Evolutionary conservation across 37 sponge, comb jelly and placozoan species (phyloP).

Genomic region (Spongia lamella): DNA sequence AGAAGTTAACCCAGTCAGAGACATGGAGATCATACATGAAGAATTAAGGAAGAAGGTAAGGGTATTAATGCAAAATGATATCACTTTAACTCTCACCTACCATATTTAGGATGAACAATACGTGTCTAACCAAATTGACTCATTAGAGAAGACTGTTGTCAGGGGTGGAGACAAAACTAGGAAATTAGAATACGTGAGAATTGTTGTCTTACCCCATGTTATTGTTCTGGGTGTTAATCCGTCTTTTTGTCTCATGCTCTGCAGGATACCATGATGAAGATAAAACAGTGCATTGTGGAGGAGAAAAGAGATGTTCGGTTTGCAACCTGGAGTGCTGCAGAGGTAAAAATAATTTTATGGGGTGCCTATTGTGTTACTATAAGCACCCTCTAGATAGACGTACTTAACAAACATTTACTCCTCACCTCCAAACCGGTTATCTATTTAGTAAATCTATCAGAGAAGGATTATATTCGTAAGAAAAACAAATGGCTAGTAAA

Average conservation of each 20-base stretch:
- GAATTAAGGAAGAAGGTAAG: constrained; percentile 81
- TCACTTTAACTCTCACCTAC: neutral
- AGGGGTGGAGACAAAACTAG: constrained; percentile 85
- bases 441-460: constrained; percentile 94
- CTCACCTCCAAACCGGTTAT: constrained; percentile 92
- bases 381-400: constrained; percentile 62
- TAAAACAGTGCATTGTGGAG: constrained; percentile 36
- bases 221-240: neutral
- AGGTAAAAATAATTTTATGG: too few relatives aligned
- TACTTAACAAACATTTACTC: constrained; percentile 93
- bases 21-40: constrained; percentile 89
- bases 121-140: constrained; percentile 35
- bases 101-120: constrained; percentile 71
- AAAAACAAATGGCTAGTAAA: constrained; percentile 96
- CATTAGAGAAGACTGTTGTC: constrained; percentile 72
- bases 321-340: constrained; percentile 58
- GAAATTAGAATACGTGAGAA: constrained; percentile 81
- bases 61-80: neutral
- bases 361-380: too few relatives aligned
- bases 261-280: constrained; percentile 65
- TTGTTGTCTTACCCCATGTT: neutral
- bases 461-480: constrained; percentile 90
- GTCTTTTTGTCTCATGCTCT: neutral
- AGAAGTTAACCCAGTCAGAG: constrained; percentile 92
- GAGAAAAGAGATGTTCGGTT: constrained; percentile 78